phyloP scores from a whole-genome alignment of 1,140 invertebrate genomes.

The Drosophila rufa region DNA sequence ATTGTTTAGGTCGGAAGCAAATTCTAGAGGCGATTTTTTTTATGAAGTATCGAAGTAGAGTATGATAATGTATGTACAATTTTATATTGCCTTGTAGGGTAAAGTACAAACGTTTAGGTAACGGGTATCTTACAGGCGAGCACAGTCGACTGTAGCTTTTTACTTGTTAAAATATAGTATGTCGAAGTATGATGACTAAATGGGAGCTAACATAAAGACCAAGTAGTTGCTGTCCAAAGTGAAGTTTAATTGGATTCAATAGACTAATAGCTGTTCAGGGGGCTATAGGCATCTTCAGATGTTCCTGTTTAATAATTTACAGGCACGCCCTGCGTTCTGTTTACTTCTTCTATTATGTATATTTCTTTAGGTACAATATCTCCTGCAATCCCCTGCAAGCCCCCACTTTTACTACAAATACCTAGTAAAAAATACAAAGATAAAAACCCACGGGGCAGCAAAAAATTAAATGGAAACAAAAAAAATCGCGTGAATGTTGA shows the following conservation, averaged over 20 bases:
- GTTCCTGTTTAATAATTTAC: not conserved
- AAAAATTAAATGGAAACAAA: constrained; percentile 7
- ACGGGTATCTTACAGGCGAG: no score
- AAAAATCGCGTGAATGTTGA: constrained; percentile 39
- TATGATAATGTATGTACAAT: no score
- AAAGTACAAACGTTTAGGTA: no score
- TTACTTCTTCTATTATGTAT: not conserved
- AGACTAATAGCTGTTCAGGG: no score
- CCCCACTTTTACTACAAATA: not conserved
- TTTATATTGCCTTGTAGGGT: no score
- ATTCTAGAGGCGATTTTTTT: no score
- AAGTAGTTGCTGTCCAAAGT: not conserved
- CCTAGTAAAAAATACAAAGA: constrained; percentile 20
- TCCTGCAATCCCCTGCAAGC: not conserved
- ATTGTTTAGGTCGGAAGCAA: no score
- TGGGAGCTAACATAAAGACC: no score
- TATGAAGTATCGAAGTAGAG: no score
- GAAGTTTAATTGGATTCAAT: not conserved
- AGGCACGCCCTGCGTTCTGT: not conserved
- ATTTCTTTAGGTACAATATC: constrained; percentile 1
- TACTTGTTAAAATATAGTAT: no score
- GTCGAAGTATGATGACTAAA: no score
- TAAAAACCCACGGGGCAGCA: not conserved
- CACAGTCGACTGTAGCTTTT: no score
- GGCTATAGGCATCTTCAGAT: not conserved